A percentile compares a stretch with the other conserved stretches of the same genome.
phyloP scores from a whole-genome alignment of 2,888 invertebrate genomes.

The Acanthosepion lycidas region DNA sequence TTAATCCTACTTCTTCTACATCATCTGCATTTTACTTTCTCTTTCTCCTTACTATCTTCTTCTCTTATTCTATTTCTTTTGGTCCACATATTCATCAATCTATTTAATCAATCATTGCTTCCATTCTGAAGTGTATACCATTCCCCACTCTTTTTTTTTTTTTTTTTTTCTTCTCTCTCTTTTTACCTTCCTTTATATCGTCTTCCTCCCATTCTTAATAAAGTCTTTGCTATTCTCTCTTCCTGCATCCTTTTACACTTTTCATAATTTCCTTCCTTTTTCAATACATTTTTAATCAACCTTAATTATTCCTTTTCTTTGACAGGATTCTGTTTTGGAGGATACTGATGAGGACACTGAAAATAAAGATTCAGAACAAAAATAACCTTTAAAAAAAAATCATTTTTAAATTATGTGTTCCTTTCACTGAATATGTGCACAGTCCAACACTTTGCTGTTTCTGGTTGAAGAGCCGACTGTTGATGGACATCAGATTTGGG shows the following conservation, averaged over 20 bases:
- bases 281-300: neutral
- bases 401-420: neutral
- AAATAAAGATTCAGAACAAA: neutral
- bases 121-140: neutral
- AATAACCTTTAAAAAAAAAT: neutral
- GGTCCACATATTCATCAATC: too few species aligned
- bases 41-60: neutral
- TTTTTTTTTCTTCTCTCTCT: too few species aligned
- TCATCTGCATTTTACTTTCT: neutral
- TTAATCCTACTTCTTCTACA: neutral
- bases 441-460: neutral
- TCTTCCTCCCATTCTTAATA: neutral
- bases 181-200: neutral
- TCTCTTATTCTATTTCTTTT: too few species aligned
- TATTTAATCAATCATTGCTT: too few species aligned
- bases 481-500: neutral
- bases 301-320: neutral
- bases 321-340: neutral
- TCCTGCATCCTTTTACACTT: neutral
- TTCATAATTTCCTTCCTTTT: neutral
- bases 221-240: neutral
- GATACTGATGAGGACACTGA: neutral
- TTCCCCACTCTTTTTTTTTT: neutral
- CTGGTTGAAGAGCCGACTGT: neutral
- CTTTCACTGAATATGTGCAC: neutral